Base-by-base conservation (phyloP, 2,113 vertebrate species). In the Ivindomyrus marchei region DNA sequence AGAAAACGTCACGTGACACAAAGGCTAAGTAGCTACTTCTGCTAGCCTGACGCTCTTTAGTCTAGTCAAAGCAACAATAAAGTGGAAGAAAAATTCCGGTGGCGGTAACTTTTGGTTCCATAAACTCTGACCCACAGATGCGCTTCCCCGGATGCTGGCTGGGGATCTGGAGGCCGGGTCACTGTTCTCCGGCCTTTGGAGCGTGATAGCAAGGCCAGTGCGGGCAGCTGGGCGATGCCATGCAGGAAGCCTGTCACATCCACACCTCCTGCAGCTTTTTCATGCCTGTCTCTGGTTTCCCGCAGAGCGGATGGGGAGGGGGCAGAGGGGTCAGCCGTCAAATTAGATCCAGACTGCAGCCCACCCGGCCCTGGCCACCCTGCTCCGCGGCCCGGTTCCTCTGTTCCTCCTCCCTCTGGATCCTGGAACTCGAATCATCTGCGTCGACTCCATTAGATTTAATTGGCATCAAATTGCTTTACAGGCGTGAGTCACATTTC, bases 281-380 rank as follows among this genome's bases (percentile, higher is more conserved):
- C 80, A 62, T 56, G 70, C 89, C 50, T 42, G 74, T 45, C 88
- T 89, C 88, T 56, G 89, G 52, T 84, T 89, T 89, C 74, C 74
- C 42, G 27, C 19, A 3, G 58, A 77, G 88, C 88, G 62, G 88
- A 70, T 74, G 45, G 42, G 39, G 56, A 11, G 62, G 46, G 45
- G 62, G 39, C 66, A 49, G 62, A 50, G 66, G 46, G 88, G 85
- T 89, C 46, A 45, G n/a, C 45, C 45, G 4, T 50, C 45, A 89
- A 89, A 89, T 89, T 74, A 89, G 74, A 89, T 74, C 88, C 88
- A 89, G 88, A 77, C 39, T 39, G 11, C 62, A 70, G 88, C 66
- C 88, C 66, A 77, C 47, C 39, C 46, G 39, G 62, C 7, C n/a
- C 88, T 52, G 46, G 74, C 74, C n/a, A 77, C 88, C 27, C 45